phyloP scores from a whole-genome alignment of 1,140 invertebrate genomes.

The Nixonia krombeini region DNA sequence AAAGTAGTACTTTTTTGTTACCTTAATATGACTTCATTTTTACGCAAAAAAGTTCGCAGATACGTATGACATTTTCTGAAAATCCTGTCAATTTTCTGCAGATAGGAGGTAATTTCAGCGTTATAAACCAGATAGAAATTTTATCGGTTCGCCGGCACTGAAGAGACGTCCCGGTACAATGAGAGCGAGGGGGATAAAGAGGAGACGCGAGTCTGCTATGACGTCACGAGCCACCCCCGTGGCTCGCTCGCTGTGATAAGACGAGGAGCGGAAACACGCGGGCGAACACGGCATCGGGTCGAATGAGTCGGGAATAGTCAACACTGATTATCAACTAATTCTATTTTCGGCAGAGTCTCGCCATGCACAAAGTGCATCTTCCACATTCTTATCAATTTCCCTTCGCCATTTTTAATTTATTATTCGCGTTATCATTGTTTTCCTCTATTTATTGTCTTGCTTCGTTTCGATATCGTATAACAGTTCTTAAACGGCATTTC shows the following conservation, averaged over 20 bases:
- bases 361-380: no score
- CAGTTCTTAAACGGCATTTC: no score
- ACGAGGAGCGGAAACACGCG: constrained; percentile 30
- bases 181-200: constrained; percentile 37
- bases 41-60: no score
- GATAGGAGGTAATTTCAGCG: constrained; percentile 22
- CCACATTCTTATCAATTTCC: no score
- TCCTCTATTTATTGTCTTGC: no score
- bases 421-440: no score
- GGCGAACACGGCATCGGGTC: constrained; percentile 32
- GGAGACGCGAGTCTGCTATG: constrained; percentile 23
- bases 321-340: constrained; percentile 38
- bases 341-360: no score
- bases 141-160: constrained; percentile 23
- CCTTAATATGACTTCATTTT: no score
- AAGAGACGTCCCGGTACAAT: constrained; percentile 35
- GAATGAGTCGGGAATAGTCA: constrained; percentile 37
- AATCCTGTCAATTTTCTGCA: constrained; percentile 22
- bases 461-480: no score
- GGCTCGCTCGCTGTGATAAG: constrained; percentile 35
- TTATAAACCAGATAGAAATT: constrained; percentile 36
- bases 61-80: constrained; percentile 12
- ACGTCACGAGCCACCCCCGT: constrained; percentile 32
- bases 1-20: no score
- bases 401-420: no score